Base-by-base conservation (phyloP, 1,140 invertebrate genomes). In the Listronotus oregonensis region DNA sequence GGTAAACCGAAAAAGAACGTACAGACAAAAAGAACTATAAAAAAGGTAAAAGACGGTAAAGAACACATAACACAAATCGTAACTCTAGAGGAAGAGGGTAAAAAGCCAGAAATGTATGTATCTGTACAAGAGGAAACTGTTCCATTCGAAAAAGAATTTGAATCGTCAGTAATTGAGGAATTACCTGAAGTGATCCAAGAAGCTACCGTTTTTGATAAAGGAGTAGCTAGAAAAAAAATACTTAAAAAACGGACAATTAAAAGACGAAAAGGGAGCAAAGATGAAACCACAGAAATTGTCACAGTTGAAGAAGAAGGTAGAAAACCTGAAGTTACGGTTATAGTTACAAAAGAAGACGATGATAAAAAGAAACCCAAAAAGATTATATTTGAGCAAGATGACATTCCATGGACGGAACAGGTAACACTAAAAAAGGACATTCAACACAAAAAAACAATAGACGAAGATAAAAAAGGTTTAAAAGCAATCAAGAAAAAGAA, bases 381-480 rank as follows among this genome's bases (percentile, higher is more conserved):
- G 34, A 11, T n/a, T 14, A 3, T 56, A 12, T n/a, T 75, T 39
- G 68, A 40, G 75, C 75, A 15, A 65, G 67, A 37, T 71, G 73
- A 57, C 66, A 70, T 32, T 15, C 55, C 55, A 11, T 82, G 81
- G 80, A 81, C 75, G 11, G 73, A 82, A 72, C 76, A 75, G 64
- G 72, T 81, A 17, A 72, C 67, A 17, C 46, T 83, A 6, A 27
- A 5, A 27, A 82, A 81, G 64, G 77, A 74, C 66, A 71, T 77
- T 4, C 72, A 27, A 27, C 21, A 27, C 21, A 27, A 27, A 27
- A 27, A 27, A 27, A 27, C 21, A 1, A 27, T 27, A 27, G 5
- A 27, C 21, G 21, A 27, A 27, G 21, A 27, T 27, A 27, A 27
- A 27, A n/a, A n/a, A n/a, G n/a, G n/a, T n/a, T n/a, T n/a, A n/a